phyloP scores from a whole-genome alignment of 2,888 invertebrate species.

The Tenthredo amoena region DNA sequence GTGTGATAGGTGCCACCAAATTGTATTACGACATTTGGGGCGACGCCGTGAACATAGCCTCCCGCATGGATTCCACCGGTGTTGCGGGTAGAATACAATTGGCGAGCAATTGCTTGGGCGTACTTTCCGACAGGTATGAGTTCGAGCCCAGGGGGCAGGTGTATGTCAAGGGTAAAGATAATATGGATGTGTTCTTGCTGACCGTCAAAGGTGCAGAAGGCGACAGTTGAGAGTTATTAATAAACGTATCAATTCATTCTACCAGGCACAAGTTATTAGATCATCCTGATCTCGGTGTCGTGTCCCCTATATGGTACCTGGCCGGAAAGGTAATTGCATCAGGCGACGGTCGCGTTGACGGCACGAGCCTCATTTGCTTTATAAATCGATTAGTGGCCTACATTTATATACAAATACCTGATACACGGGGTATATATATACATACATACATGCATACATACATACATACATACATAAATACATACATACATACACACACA shows the following conservation, averaged over 20 bases:
- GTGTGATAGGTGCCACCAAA: conserved; percentile 97
- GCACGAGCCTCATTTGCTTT: background rate
- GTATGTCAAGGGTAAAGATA: conserved; percentile 97
- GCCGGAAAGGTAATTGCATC: background rate
- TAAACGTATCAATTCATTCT: background rate
- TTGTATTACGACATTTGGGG: conserved; percentile 99
- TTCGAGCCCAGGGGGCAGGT: conserved; percentile 96
- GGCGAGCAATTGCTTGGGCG: conserved; percentile 86
- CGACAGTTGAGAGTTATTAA: conserved; percentile 29
- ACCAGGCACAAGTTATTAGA: background rate
- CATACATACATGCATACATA: background rate
- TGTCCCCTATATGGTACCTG: background rate
- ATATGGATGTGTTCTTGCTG: conserved; percentile 94
- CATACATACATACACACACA: no score
- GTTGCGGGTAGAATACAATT: conserved; percentile 92
- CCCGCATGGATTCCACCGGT: conserved; percentile 98
- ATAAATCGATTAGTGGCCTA: background rate
- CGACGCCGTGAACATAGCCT: conserved; percentile 98
- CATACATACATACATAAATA: background rate
- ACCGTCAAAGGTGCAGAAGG: conserved; percentile 79
- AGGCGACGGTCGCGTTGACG: background rate
- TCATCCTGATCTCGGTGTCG: background rate
- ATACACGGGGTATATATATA: background rate
- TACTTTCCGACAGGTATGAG: conserved; percentile 87
- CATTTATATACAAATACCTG: conserved; percentile 15